Percentiles rank a stretch among this genome's conserved stretches.
Conservation (phyloP, 2,888 invertebrate genomes). For the Luperina testacea region DNA sequence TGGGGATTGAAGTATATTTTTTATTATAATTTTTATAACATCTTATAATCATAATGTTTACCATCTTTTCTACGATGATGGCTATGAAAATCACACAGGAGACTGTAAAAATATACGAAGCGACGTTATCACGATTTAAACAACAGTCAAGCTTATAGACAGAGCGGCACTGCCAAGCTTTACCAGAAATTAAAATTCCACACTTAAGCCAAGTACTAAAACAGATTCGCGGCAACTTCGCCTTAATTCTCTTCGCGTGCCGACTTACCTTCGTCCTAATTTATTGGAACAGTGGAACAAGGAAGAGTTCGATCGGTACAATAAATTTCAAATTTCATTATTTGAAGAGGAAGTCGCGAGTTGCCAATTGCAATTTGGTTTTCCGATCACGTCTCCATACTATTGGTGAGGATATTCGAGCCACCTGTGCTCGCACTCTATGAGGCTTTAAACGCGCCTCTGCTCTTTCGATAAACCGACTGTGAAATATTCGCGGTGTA, state of each 20-base stretch:
- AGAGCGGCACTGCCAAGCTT: slow-evolving; percentile 46
- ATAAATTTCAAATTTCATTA: slow-evolving; percentile 90
- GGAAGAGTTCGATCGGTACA: slow-evolving; percentile 82
- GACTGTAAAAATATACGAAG: slow-evolving; percentile 34
- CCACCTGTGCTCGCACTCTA: slow-evolving; percentile 89
- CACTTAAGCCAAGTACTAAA: slow-evolving; percentile 69
- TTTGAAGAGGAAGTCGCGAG: slow-evolving; percentile 88
- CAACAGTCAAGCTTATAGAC: slow-evolving; percentile 39
- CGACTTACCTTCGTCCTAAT: slow-evolving; percentile 79
- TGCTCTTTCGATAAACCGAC: slow-evolving; percentile 88
- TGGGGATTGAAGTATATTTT: slow-evolving; percentile 9
- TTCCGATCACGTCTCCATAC: slow-evolving; percentile 88
- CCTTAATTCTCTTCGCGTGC: slow-evolving; percentile 76
- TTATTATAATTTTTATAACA: slow-evolving; percentile 28
- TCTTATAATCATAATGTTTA: slow-evolving; percentile 16
- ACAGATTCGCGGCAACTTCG: slow-evolving; percentile 72
- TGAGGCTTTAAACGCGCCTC: slow-evolving; percentile 88
- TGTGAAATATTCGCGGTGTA: slow-evolving; percentile 88
- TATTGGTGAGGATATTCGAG: slow-evolving; percentile 88
- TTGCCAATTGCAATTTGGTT: slow-evolving; percentile 86
- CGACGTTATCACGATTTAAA: slow-evolving; percentile 42
- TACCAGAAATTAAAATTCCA: slow-evolving; percentile 71
- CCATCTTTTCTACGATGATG: slow-evolving; percentile 13
- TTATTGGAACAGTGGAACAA: slow-evolving; percentile 83
- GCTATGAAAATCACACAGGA: slow-evolving; percentile 20